Conservation (phyloP, 2,888 invertebrate species). For the Chironomus tentans region DNA sequence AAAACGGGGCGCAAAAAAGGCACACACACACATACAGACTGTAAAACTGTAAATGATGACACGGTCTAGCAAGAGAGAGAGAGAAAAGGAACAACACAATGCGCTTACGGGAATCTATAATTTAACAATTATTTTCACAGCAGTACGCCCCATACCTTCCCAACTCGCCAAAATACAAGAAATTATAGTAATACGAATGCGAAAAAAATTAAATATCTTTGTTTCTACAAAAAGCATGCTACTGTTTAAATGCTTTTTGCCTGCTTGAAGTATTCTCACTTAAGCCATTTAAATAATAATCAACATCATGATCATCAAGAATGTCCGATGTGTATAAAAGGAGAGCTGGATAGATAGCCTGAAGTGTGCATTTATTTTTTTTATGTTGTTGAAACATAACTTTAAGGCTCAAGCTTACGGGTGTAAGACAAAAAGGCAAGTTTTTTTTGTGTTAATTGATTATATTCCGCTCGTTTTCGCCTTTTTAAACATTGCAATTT, state of each 20-base stretch:
- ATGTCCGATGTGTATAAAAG: background rate
- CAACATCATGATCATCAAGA: background rate
- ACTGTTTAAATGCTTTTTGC: slow-evolving; percentile 4
- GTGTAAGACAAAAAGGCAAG: background rate
- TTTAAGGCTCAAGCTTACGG: background rate
- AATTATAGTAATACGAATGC: background rate
- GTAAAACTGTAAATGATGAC: no score
- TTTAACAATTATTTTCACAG: slow-evolving; percentile 26
- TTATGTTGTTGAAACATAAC: background rate
- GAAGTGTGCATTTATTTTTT: background rate
- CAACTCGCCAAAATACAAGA: background rate
- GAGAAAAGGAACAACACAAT: background rate
- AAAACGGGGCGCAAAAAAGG: background rate
- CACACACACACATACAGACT: no score
- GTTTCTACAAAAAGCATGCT: background rate
- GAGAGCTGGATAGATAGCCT: background rate
- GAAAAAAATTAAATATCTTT: no score
- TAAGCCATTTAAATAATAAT: slow-evolving; percentile 14
- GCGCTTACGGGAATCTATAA: slow-evolving; percentile 17
- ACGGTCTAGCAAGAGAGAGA: background rate
- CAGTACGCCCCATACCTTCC: background rate
- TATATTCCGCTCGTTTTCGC: background rate
- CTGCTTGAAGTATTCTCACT: background rate
- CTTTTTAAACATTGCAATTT: slow-evolving; percentile 2
- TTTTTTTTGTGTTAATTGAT: slow-evolving; percentile 14